Percentiles rank a stretch among this genome's conserved stretches.
Evolutionary conservation across 2,888 invertebrate species (phyloP).

Genomic region (Ecdyonurus torrentis): DNA sequence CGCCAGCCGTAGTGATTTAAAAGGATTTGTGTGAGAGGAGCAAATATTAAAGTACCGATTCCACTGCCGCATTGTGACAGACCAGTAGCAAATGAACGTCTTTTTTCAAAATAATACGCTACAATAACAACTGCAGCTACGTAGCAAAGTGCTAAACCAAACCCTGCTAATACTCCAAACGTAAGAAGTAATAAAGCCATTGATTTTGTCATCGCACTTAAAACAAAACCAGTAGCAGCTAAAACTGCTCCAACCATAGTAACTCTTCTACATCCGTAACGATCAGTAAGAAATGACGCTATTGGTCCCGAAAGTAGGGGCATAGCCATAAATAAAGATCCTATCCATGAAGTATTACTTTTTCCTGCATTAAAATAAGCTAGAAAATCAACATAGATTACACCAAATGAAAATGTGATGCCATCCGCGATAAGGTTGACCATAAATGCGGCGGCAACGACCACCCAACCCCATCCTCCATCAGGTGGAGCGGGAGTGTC

Average conservation of each 20-base stretch:
- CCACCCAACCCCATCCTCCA: conserved; percentile 41
- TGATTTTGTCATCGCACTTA: conserved; percentile 51
- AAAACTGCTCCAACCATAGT: conserved; percentile 27
- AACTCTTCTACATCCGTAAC: conserved; percentile 53
- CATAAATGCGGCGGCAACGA: conserved; percentile 68
- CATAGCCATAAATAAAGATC: conserved; percentile 75
- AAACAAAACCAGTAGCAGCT: conserved; percentile 47
- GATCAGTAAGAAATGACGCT: conserved; percentile 69
- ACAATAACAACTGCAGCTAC: conserved; percentile 83
- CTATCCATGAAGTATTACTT: conserved; percentile 78
- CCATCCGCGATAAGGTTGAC: conserved; percentile 87
- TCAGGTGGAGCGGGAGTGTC: neutral
- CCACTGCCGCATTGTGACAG: conserved; percentile 80
- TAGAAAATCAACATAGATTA: conserved; percentile 69
- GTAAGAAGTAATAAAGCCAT: conserved; percentile 68
- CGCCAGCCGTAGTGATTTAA: conserved; percentile 62
- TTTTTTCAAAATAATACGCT: conserved; percentile 85
- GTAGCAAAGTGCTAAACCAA: conserved; percentile 70
- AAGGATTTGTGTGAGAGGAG: conserved; percentile 66
- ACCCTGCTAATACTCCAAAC: conserved; percentile 68
- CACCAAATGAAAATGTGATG: conserved; percentile 81
- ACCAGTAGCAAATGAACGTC: conserved; percentile 69
- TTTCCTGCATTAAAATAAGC: conserved; percentile 65
- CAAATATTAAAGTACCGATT: conserved; percentile 74
- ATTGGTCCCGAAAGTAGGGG: conserved; percentile 71